phyloP scores from a whole-genome alignment of 2,113 vertebrate species.

The Kobus ellipsiprymnus region DNA sequence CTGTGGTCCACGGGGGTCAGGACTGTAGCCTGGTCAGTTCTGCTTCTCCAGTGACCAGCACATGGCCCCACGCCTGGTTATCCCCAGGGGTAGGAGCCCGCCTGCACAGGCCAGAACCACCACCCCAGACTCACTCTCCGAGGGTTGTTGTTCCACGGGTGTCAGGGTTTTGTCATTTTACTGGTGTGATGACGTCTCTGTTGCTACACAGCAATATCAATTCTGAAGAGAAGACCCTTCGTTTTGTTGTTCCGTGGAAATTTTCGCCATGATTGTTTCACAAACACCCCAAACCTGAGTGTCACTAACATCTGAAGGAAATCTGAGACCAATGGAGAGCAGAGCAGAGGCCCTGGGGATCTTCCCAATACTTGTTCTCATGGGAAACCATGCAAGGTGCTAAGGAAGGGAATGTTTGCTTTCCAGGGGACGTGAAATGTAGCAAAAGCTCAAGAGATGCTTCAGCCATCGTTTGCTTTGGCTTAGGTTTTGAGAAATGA shows the following conservation, averaged over 20 bases:
- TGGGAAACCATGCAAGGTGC: neutral
- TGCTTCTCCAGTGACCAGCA: neutral
- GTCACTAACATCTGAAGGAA: neutral
- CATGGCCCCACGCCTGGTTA: rapidly evolving
- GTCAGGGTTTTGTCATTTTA: neutral
- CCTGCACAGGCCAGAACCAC: rapidly evolving
- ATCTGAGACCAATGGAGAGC: neutral
- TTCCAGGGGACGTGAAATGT: rapidly evolving
- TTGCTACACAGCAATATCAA: rapidly evolving
- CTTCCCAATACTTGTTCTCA: neutral
- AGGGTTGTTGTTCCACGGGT: rapidly evolving
- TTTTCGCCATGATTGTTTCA: neutral
- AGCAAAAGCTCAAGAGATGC: rapidly evolving
- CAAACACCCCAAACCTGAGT: neutral
- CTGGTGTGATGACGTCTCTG: no score
- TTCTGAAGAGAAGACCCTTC: neutral
- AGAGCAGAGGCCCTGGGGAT: neutral
- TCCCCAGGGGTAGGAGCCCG: rapidly evolving
- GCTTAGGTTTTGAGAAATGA: neutral
- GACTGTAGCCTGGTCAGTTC: rapidly evolving
- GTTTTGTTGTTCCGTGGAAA: neutral
- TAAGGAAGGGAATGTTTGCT: rapidly evolving
- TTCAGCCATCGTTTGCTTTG: neutral
- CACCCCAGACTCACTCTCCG: rapidly evolving
- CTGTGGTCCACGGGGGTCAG: neutral